Percentiles rank a stretch among this genome's conserved stretches.
phyloP scores from a whole-genome alignment of 2,113 vertebrate genomes.

The Brachypodius melanocephalos region DNA sequence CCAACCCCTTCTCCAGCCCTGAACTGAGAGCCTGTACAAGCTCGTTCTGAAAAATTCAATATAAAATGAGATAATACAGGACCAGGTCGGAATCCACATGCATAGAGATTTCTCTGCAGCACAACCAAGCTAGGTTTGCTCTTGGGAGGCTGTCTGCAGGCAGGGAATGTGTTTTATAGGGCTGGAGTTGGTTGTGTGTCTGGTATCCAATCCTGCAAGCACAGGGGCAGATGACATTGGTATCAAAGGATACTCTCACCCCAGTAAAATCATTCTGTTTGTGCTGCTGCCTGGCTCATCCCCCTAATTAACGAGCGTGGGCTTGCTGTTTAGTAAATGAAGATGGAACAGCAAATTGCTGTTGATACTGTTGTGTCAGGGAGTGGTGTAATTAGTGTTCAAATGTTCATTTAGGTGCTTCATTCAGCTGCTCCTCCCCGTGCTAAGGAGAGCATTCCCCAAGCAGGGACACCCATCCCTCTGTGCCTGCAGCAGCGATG shows the following conservation, averaged over 20 bases:
- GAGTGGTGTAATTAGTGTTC: neutral
- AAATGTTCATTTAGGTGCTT: neutral
- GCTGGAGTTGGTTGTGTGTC: neutral
- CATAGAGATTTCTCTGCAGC: neutral
- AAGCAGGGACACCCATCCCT: neutral
- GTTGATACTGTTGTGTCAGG: neutral
- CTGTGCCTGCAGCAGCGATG: neutral
- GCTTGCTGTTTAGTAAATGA: neutral
- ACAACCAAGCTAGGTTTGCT: neutral
- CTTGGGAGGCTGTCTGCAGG: neutral
- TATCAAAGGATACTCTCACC: neutral
- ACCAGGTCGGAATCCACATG: neutral
- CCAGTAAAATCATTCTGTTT: neutral
- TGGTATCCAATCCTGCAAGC: neutral
- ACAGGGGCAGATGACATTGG: neutral
- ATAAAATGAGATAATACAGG: neutral
- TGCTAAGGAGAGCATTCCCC: conserved; percentile 5
- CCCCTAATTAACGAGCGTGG: neutral
- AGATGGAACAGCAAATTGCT: conserved; percentile 5
- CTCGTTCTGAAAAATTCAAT: neutral
- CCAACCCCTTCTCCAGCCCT: neutral
- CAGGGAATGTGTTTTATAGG: neutral
- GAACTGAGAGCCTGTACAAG: neutral
- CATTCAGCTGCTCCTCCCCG: neutral
- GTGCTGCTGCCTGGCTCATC: neutral